Percentiles rank a stretch among this genome's conserved stretches.
phyloP scores from a whole-genome alignment of 2,888 invertebrate species.

The Orthosia incerta region DNA sequence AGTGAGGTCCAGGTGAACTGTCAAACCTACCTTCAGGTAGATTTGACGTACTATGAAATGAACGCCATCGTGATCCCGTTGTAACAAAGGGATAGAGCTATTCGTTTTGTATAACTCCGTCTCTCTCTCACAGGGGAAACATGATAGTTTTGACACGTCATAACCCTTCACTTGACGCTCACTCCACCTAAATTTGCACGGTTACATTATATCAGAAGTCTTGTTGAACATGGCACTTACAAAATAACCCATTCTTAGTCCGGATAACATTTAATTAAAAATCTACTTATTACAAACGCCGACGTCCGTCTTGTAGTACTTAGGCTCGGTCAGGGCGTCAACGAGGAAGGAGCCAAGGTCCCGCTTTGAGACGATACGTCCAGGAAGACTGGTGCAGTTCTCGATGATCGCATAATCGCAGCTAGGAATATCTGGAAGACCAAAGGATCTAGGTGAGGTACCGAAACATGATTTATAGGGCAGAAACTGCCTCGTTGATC shows the following conservation, averaged over 20 bases:
- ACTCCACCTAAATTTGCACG: no score
- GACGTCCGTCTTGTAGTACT: conserved; percentile 91
- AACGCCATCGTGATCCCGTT: no score
- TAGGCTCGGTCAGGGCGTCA: conserved; percentile 92
- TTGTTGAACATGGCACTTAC: conserved; percentile 1
- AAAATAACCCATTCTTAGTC: conserved; percentile 3
- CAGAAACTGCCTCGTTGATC: neutral
- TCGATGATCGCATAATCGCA: conserved; percentile 90
- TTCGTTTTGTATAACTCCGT: no score
- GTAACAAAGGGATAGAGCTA: no score
- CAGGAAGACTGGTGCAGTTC: conserved; percentile 92
- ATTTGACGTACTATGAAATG: no score
- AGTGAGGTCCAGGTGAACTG: no score
- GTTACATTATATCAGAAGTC: no score
- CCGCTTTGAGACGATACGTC: conserved; percentile 93
- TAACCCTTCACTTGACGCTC: no score
- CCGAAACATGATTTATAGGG: neutral
- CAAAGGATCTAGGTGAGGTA: neutral
- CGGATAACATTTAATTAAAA: neutral
- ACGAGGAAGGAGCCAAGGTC: conserved; percentile 95
- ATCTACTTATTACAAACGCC: conserved; percentile 79
- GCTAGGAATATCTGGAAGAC: conserved; percentile 92
- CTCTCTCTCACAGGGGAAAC: no score
- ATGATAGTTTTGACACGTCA: no score
- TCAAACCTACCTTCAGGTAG: no score